Percentiles rank a stretch among this genome's conserved stretches.
Evolutionary conservation across 2,888 invertebrate species (phyloP).

Genomic region (Lysandra bellargus): DNA sequence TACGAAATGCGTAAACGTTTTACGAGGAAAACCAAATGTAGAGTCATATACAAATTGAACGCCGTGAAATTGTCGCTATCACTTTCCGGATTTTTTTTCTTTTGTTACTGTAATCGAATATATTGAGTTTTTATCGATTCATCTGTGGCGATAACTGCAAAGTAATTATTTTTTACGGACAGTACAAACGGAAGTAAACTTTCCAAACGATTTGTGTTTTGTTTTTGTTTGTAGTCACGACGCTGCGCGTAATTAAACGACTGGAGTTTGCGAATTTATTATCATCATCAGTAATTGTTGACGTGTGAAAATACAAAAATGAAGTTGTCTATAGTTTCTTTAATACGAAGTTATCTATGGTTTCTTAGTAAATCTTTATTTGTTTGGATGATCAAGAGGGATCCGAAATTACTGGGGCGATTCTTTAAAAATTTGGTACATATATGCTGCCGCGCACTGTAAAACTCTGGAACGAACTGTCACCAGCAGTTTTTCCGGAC

Average conservation of each 20-base stretch:
- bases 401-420: too few species aligned
- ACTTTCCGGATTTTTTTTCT: neutral
- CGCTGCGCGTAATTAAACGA: neutral
- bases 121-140: slow-evolving; percentile 8
- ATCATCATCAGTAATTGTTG: neutral
- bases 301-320: too few species aligned
- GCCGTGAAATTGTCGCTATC: neutral
- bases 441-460: too few species aligned
- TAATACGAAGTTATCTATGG: too few species aligned
- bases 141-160: neutral
- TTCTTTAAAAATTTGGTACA: too few species aligned
- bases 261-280: neutral
- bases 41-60: neutral
- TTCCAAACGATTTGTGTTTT: slow-evolving; percentile 14
- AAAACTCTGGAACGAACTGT: too few species aligned
- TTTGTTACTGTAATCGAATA: neutral
- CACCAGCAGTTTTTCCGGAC: too few species aligned
- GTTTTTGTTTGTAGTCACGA: slow-evolving; percentile 12
- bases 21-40: slow-evolving; percentile 1
- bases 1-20: neutral
- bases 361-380: too few species aligned
- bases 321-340: too few species aligned
- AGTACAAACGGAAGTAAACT: neutral
- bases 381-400: too few species aligned
- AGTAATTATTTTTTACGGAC: neutral